These are phyloP conservation scores for Chesias legatella DNA, from an alignment of 2,888 invertebrate genomes.

Conservation along the genomic window DNA sequence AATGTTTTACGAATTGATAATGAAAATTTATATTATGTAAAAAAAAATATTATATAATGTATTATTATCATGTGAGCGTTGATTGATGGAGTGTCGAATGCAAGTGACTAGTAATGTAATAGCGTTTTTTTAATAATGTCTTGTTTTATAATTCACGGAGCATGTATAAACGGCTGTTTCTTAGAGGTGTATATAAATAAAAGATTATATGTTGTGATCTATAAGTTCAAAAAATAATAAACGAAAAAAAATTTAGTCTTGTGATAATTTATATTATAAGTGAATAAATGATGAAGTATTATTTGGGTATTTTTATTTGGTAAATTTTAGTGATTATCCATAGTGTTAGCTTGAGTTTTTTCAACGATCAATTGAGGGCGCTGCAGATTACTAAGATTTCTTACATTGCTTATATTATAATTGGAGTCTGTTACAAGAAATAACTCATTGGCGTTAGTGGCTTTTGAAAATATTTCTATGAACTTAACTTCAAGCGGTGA, in stretches of 20 bases:
- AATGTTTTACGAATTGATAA: conserved; percentile 35
- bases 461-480: too few relatives aligned
- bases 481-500: too few relatives aligned
- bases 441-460: too few relatives aligned
- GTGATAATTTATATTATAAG: conserved; percentile 79
- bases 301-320: conserved; percentile 34
- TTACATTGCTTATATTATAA: too few relatives aligned
- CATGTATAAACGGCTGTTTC: conserved; percentile 66
- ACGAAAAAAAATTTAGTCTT: conserved; percentile 71
- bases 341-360: too few relatives aligned
- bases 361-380: too few relatives aligned
- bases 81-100: conserved; percentile 39
- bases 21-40: too few relatives aligned
- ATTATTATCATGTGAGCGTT: conserved; percentile 55
- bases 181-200: conserved; percentile 55
- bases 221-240: conserved; percentile 71
- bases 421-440: too few relatives aligned
- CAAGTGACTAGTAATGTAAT: conserved; percentile 43
- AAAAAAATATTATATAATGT: too few relatives aligned
- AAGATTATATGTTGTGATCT: conserved; percentile 75
- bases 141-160: conserved; percentile 49
- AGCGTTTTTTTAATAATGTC: conserved; percentile 66
- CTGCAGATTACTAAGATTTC: too few relatives aligned
- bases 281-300: conserved; percentile 78
- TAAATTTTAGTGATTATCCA: too few relatives aligned